Conservation (phyloP, 2,113 vertebrate genomes). For the Rhea pennata region DNA sequence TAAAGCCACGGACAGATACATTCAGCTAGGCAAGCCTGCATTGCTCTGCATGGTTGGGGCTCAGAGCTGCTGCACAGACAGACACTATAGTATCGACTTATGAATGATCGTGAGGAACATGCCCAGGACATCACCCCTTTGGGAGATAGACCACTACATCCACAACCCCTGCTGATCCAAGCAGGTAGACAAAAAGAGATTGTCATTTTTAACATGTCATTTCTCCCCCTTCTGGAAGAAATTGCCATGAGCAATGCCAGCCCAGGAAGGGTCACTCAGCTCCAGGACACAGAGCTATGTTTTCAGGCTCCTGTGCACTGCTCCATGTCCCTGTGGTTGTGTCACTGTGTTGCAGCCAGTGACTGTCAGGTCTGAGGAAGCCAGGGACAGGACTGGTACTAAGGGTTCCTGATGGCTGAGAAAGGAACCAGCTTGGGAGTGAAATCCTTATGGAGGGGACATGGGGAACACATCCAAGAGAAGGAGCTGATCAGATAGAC, state of each 20-base stretch:
- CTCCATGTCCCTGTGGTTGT: background rate
- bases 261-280: background rate
- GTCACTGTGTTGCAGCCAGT: too few species aligned
- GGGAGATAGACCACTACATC: background rate
- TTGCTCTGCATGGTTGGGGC: background rate
- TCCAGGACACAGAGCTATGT: rapidly evolving
- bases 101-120: background rate
- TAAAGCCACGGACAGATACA: background rate
- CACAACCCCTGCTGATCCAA: background rate
- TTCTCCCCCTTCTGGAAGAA: background rate
- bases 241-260: background rate
- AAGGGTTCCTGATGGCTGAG: too few species aligned
- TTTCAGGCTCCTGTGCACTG: background rate
- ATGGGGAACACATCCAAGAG: background rate
- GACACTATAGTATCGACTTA: background rate
- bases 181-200: background rate
- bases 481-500: background rate
- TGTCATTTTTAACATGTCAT: background rate
- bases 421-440: background rate
- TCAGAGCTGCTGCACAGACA: background rate
- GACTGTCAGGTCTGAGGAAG: background rate
- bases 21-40: background rate
- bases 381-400: background rate
- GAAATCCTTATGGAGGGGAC: background rate
- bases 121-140: background rate